Conservation (phyloP, 2,888 invertebrate species). For the Uropetala carovei region DNA sequence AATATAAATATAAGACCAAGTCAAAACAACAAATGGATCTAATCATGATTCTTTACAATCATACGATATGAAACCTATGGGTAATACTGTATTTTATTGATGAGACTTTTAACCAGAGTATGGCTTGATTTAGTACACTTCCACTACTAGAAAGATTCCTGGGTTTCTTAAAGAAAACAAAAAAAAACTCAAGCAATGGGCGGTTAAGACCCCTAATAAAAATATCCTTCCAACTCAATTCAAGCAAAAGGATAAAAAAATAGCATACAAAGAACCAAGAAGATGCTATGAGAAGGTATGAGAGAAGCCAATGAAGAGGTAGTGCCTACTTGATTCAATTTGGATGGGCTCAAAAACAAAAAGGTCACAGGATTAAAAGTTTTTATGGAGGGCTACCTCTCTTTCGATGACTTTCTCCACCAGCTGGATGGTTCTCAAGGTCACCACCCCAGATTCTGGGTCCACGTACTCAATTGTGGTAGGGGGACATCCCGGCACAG, state of each 20-base stretch:
- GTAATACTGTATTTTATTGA: constrained; percentile 23
- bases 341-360: constrained; percentile 45
- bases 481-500: constrained; percentile 80
- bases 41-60: too few relatives aligned
- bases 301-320: constrained; percentile 43
- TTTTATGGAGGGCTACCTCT: constrained; percentile 82
- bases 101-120: background rate
- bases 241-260: constrained; percentile 30
- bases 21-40: too few relatives aligned
- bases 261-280: constrained; percentile 48
- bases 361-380: constrained; percentile 23
- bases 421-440: constrained; percentile 94
- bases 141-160: background rate
- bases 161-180: background rate
- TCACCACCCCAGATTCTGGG: constrained; percentile 89
- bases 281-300: constrained; percentile 29
- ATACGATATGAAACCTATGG: background rate
- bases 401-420: constrained; percentile 96
- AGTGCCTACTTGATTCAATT: constrained; percentile 63
- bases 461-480: constrained; percentile 90
- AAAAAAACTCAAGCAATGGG: background rate
- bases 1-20: too few relatives aligned
- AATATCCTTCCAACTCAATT: constrained; percentile 20
- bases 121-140: constrained; percentile 28
- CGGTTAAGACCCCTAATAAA: background rate